A percentile compares a stretch with the other conserved stretches of the same genome.
Evolutionary conservation across 2,113 vertebrate species (phyloP).

Genomic region (Ceyx melanurus): DNA sequence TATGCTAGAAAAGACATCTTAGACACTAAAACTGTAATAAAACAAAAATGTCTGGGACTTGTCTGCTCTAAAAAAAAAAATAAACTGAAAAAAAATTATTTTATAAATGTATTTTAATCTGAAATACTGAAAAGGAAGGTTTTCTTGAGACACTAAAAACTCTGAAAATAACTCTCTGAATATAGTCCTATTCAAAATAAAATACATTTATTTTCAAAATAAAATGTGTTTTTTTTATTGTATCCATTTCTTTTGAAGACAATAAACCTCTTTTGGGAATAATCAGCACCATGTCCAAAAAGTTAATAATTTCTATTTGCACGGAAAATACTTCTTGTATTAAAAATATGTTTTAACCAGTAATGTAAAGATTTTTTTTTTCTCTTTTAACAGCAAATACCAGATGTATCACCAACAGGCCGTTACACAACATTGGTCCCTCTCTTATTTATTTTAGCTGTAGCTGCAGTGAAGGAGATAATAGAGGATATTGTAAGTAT

Average conservation of each 20-base stretch:
- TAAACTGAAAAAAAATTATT: neutral
- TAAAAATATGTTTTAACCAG: neutral
- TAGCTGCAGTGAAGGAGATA: conserved; percentile 96
- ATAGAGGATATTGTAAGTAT: conserved; percentile 97
- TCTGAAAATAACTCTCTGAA: neutral
- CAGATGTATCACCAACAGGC: conserved; percentile 96
- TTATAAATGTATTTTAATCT: neutral
- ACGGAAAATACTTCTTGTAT: neutral
- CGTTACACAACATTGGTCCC: conserved; percentile 97
- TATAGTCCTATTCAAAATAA: neutral
- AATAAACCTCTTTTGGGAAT: neutral
- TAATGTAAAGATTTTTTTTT: neutral
- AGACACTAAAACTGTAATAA: neutral
- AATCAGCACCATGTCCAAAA: neutral
- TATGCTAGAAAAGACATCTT: neutral
- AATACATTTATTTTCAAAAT: neutral
- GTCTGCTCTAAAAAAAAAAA: neutral
- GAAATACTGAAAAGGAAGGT: neutral
- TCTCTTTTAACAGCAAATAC: conserved; percentile 88
- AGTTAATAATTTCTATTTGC: neutral
- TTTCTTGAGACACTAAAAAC: neutral
- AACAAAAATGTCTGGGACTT: neutral
- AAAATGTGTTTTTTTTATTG: neutral
- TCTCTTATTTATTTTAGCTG: conserved; percentile 94
- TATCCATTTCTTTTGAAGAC: neutral